Percentiles rank a stretch among this genome's conserved stretches.
Conservation (phyloP, 1,140 invertebrate species). For the Macrostomum lignano region DNA sequence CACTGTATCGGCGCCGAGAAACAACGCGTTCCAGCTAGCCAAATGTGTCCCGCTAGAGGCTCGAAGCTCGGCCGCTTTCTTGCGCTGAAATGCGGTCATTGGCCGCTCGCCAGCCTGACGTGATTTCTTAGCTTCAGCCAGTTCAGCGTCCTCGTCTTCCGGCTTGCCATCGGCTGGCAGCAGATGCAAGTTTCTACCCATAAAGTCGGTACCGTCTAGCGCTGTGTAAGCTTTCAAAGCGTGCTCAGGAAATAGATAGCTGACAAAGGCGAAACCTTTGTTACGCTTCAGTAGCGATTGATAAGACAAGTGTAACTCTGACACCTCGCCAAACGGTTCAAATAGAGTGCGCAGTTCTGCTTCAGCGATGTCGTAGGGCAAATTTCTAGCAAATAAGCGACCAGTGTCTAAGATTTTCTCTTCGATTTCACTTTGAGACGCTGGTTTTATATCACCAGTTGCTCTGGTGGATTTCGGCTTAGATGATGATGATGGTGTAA, state of each 20-base stretch:
- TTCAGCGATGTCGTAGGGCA: slow-evolving; percentile 59
- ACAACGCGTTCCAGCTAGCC: slow-evolving; percentile 91
- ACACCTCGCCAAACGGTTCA: slow-evolving; percentile 12
- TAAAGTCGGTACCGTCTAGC: slow-evolving; percentile 44
- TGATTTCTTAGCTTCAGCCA: slow-evolving; percentile 10
- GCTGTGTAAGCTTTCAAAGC: slow-evolving; percentile 56
- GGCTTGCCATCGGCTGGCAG: slow-evolving; percentile 51
- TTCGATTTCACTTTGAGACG: no score
- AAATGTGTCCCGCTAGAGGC: slow-evolving; percentile 25
- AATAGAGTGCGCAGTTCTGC: slow-evolving; percentile 55
- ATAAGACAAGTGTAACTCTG: slow-evolving; percentile 64
- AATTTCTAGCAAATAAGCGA: slow-evolving; percentile 68
- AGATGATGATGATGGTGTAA: no score
- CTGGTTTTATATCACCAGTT: no score
- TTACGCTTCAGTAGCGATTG: slow-evolving; percentile 44
- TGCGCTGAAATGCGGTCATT: background rate
- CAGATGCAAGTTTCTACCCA: slow-evolving; percentile 66
- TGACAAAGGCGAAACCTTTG: slow-evolving; percentile 75
- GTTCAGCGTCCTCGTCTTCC: slow-evolving; percentile 25
- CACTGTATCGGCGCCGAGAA: slow-evolving; percentile 68
- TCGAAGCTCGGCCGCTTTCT: background rate
- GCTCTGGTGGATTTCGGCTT: no score
- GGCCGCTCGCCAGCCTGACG: background rate
- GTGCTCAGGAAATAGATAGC: slow-evolving; percentile 76
- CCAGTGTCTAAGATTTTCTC: slow-evolving; percentile 37